Percentiles rank a stretch among this genome's conserved stretches.
These are phyloP conservation scores for Eulithis prunata DNA, from an alignment of 2,888 invertebrate genomes.

Conservation along the genomic window DNA sequence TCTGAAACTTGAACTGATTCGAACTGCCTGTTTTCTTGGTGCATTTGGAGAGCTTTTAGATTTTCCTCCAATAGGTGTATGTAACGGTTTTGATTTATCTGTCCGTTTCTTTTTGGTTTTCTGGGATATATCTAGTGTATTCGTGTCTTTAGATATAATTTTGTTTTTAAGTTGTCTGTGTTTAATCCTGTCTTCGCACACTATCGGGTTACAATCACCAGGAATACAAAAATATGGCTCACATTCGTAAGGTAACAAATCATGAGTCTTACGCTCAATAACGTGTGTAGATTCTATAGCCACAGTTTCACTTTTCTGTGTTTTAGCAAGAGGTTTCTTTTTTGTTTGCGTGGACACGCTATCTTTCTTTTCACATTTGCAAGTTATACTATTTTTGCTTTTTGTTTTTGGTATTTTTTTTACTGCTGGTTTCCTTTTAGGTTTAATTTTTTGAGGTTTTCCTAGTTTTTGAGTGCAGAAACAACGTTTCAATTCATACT, in stretches of 20 bases:
- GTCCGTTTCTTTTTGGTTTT: constrained; percentile 16
- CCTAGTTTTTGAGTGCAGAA: constrained; percentile 28
- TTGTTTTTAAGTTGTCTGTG: constrained; percentile 10
- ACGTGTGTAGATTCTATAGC: background rate
- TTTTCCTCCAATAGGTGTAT: constrained; percentile 17
- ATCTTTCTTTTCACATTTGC: constrained; percentile 19
- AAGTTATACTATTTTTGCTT: constrained; percentile 3
- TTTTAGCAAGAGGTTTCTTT: background rate
- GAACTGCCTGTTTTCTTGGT: constrained; percentile 37
- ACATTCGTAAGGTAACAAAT: constrained; percentile 36
- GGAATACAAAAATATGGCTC: constrained; percentile 49
- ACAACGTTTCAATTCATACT: constrained; percentile 28
- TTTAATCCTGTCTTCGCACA: constrained; percentile 42
- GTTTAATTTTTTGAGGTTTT: constrained; percentile 1
- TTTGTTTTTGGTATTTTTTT: constrained; percentile 14
- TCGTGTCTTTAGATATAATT: constrained; percentile 11
- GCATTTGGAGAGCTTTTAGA: constrained; percentile 27
- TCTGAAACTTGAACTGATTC: constrained; percentile 47
- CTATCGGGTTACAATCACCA: constrained; percentile 45
- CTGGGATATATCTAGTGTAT: background rate
- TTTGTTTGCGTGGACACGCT: constrained; percentile 21
- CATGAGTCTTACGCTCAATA: constrained; percentile 6
- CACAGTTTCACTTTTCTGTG: background rate
- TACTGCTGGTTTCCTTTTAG: constrained; percentile 5
- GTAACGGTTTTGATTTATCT: constrained; percentile 2